Percentiles rank a stretch among this genome's conserved stretches.
These are phyloP conservation scores for Podilymbus podiceps DNA, from an alignment of 2,113 vertebrate genomes.

Conservation along the genomic window DNA sequence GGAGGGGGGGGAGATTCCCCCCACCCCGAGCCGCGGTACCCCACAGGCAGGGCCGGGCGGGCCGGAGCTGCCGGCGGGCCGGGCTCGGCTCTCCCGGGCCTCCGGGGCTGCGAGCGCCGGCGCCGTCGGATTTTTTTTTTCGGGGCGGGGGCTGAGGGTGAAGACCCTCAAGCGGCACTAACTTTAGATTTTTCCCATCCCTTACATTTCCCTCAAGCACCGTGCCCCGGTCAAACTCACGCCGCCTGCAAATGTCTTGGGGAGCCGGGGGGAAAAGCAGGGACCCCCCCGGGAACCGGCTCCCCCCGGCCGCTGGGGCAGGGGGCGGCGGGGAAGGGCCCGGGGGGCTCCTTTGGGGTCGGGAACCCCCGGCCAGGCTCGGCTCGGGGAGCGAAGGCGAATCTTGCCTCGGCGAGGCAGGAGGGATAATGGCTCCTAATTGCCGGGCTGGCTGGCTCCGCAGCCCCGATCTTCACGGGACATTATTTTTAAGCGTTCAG, in stretches of 20 bases:
- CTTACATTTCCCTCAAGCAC: background rate
- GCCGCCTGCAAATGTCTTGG: background rate
- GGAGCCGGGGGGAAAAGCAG: background rate
- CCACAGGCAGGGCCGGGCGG: no score
- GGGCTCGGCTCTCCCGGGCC: background rate
- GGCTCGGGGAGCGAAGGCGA: background rate
- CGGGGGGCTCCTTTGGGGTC: background rate
- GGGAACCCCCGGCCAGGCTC: background rate
- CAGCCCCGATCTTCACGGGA: slow-evolving; percentile 48
- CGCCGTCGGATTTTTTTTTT: background rate
- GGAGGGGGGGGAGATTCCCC: no score
- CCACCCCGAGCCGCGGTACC: no score
- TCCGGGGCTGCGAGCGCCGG: background rate
- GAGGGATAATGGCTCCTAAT: slow-evolving; percentile 5
- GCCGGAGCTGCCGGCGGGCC: background rate
- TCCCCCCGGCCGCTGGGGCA: fast-evolving
- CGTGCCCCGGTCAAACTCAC: background rate
- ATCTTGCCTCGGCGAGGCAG: background rate
- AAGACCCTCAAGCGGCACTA: background rate
- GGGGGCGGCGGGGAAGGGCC: background rate
- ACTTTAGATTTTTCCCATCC: background rate
- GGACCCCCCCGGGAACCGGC: background rate
- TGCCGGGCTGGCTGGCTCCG: background rate
- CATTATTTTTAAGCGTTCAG: slow-evolving; percentile 61
- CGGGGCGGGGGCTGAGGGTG: fast-evolving